Evolutionary conservation across 2,113 vertebrate genomes (phyloP), one percentile per base, ranked within the genome.

Genomic region (Limanda limanda): DNA sequence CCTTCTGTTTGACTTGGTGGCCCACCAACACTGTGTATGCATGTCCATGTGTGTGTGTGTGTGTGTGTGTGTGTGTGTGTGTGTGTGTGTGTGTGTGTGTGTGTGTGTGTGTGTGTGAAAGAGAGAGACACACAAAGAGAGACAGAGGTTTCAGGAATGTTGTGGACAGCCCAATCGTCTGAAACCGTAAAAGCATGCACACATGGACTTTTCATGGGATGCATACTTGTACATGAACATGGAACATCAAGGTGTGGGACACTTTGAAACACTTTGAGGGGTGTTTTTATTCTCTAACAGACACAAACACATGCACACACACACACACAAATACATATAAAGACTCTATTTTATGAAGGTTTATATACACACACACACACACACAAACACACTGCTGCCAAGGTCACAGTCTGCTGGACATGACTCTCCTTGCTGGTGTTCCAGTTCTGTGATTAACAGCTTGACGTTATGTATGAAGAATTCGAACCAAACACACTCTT

Each of bases 381-480:
- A 51, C 52, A 80, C 85, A 65, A 54, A 12, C 47, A 71, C 79
- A 60, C 57, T 25, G 62, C 78, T 90, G 86, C 88, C 86, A 89
- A 91, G 91, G 90, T 92, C 83, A 86, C 83, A 79, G 86, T 90
- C 78, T 81, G 88, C 86, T 92, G 91, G 88, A 89, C 77, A 31
- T 81, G 66, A 69, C 76, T 84, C 78, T 87, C 66, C 71, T 47
- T 57, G 73, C 55, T 59, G 76, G 65, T 86, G 86, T 90, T 93
- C 86, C 86, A 91, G 85, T 24, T 57, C 78, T 74, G 79, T 90
- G 91, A 92, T 90, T 91, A 94, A 90, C 88, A 90, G 91, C 85
- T 86, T 93, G 93, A 94, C 86, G 93, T 94, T 87, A 94, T 93
- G 88, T 67, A 73, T 76, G 71, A 94, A 90, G 92, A 94, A 94